These are phyloP conservation scores for Colius striatus DNA, from an alignment of 2,113 vertebrate genomes.

Conservation along the genomic window DNA sequence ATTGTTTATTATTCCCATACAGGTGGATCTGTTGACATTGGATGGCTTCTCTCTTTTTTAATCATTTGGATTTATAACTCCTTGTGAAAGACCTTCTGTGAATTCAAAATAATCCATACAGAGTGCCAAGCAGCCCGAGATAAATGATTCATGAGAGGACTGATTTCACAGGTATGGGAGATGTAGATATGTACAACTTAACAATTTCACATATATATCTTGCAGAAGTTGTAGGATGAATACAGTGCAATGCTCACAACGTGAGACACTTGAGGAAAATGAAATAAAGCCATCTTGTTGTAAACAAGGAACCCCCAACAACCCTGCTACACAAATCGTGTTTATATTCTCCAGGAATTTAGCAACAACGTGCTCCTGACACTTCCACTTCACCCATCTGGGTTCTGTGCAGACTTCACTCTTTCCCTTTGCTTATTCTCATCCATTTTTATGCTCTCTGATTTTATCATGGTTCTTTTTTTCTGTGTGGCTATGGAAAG, in stretches of 20 bases:
- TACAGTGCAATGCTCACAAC: background rate
- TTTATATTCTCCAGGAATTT: background rate
- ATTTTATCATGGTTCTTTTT: background rate
- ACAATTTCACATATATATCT: background rate
- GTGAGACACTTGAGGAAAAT: background rate
- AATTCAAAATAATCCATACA: background rate
- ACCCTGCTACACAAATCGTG: background rate
- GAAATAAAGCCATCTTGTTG: background rate
- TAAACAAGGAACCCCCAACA: background rate
- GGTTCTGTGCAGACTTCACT: background rate
- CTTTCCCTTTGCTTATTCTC: background rate
- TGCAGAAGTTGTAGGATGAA: background rate
- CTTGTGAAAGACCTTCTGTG: background rate
- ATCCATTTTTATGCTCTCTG: background rate
- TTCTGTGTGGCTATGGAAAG: background rate
- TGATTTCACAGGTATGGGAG: conserved; percentile 9
- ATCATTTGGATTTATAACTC: background rate
- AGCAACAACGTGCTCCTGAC: background rate
- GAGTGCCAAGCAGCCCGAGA: background rate
- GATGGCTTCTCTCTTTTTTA: background rate
- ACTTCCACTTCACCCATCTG: background rate
- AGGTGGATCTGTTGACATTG: background rate
- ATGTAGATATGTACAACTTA: background rate
- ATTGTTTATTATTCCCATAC: background rate
- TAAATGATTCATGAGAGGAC: conserved; percentile 33